These are phyloP conservation scores for Serinus canaria DNA, from an alignment of 2,113 vertebrate genomes.

Conservation along the genomic window DNA sequence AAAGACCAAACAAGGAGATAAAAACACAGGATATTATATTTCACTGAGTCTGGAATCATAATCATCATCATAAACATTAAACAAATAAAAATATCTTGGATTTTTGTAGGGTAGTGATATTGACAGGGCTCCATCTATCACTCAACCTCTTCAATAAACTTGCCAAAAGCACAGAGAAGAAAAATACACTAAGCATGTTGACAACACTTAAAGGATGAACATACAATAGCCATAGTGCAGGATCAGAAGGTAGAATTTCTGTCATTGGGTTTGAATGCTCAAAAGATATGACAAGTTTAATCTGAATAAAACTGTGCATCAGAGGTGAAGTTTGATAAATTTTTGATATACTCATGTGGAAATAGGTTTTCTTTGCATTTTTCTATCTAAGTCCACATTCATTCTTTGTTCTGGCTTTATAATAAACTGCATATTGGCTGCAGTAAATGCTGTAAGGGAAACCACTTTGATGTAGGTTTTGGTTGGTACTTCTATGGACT, in stretches of 20 bases:
- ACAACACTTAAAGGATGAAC: background rate
- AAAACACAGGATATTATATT: constrained; percentile 9
- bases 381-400: background rate
- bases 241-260: background rate
- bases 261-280: background rate
- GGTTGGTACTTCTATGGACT: background rate
- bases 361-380: background rate
- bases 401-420: background rate
- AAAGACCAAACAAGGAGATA: background rate
- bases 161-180: background rate
- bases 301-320: background rate
- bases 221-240: background rate
- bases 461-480: background rate
- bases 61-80: background rate
- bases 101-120: background rate
- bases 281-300: background rate
- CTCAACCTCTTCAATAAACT: background rate
- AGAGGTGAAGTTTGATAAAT: background rate
- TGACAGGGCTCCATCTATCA: background rate
- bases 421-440: background rate
- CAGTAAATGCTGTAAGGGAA: background rate
- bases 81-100: background rate
- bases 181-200: background rate
- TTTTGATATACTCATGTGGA: background rate
- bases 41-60: background rate